Conservation (phyloP, 1,140 invertebrate species). For the Chymomyza costata region DNA sequence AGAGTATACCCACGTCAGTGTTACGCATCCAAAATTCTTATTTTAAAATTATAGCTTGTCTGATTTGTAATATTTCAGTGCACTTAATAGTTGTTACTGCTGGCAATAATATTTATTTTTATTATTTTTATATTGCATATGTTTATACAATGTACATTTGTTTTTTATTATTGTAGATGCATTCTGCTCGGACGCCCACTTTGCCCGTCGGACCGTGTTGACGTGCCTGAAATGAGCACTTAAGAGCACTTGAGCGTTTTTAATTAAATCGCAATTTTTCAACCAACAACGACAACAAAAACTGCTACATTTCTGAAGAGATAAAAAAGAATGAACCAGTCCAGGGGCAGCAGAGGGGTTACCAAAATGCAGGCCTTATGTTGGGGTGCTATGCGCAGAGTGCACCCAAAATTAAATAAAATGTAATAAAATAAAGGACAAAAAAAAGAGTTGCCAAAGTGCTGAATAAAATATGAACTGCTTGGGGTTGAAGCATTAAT, state of each 20-base stretch:
- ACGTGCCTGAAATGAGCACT: constrained; percentile 63
- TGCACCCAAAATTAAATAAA: constrained; percentile 1
- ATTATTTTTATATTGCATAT: too few relatives aligned
- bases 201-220: constrained; percentile 35
- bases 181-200: constrained; percentile 15
- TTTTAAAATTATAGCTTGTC: too few relatives aligned
- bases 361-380: constrained; percentile 10
- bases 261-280: constrained; percentile 70
- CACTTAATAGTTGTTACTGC: too few relatives aligned
- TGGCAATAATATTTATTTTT: too few relatives aligned
- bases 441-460: too few relatives aligned
- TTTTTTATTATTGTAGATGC: constrained; percentile 9
- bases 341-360: not conserved
- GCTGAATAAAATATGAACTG: constrained; percentile 40
- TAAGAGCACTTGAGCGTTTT: constrained; percentile 72
- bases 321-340: too few relatives aligned
- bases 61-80: too few relatives aligned
- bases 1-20: too few relatives aligned
- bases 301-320: too few relatives aligned
- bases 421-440: constrained; percentile 27
- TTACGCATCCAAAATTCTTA: too few relatives aligned
- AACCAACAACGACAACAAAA: constrained; percentile 28
- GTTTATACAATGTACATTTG: too few relatives aligned
- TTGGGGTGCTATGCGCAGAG: not conserved
- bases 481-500: too few relatives aligned